Evolutionary conservation across 2,888 invertebrate species (phyloP), one percentile per base, ranked within the genome.

Genomic region (Hylaea fasciaria): DNA sequence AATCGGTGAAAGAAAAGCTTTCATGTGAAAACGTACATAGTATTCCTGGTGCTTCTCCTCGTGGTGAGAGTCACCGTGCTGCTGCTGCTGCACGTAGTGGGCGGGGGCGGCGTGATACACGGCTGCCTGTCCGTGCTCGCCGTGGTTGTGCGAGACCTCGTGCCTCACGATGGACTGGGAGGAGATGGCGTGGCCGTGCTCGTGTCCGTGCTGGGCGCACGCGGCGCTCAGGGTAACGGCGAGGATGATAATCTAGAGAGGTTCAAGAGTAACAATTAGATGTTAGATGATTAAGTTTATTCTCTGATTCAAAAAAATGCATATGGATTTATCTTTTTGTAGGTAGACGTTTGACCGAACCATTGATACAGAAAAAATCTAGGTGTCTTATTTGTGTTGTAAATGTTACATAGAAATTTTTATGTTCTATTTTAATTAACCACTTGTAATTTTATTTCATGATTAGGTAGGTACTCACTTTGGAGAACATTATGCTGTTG

Each of bases 31-130:
- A 74, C 83, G 78, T 74, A 85, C 86, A 53, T 85, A 73, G 53
- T 86, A 79, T 41, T 86, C 82, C 14, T 81, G 76, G 54, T 85
- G 80, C 32, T 77, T 73, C 49, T 73, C 74, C 8, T 75, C 63
- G 12, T 83, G 72, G 16, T 63, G 63, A 45, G 57, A 43, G 11
- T 17, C 35, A 13, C 35, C 45, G 14, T 53, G 39, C 11, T 45
- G 53, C n/a, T 45, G 53, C n/a, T 77, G 46, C n/a, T 66, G 64
- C 40, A 62, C 63, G 22, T 71, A 60, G 35, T 71, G 64, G 11
- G 53, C 65, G 7, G 68, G 51, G 9, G 57, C 55, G 35, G 47
- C 37, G 48, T 60, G 72, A 50, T 69, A 46, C 35, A 55, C 57
- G 64, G 5, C 57, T 57, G 53, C 57, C 5, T 22, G 69, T 17